Evolutionary conservation across 2,113 vertebrate genomes (phyloP).

Genomic region (Oryzias javanicus): DNA sequence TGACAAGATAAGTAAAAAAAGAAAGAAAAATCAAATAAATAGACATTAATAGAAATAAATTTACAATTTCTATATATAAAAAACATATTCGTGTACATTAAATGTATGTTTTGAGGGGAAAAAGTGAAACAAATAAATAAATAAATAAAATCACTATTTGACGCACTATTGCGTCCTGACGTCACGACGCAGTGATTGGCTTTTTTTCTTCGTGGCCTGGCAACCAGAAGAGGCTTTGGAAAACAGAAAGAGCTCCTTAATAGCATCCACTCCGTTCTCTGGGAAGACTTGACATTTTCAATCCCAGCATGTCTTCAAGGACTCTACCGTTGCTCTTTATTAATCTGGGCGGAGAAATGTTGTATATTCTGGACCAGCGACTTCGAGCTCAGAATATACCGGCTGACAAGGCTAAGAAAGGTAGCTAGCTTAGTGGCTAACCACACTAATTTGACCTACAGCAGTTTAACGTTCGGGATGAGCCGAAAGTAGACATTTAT

Average conservation of each 20-base stretch:
- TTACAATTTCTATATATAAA: too few relatives aligned
- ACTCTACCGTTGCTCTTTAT: constrained; percentile 92
- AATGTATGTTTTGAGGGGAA: too few relatives aligned
- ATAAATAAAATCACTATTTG: too few relatives aligned
- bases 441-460: constrained; percentile 19
- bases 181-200: constrained; percentile 73
- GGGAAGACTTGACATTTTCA: background rate
- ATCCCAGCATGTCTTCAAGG: constrained; percentile 80
- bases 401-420: constrained; percentile 92
- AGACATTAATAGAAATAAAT: too few relatives aligned
- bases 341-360: constrained; percentile 96
- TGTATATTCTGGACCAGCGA: constrained; percentile 94
- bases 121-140: too few relatives aligned
- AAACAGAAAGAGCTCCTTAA: constrained; percentile 41
- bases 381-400: constrained; percentile 94
- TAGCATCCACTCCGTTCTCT: background rate
- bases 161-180: background rate
- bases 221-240: constrained; percentile 68
- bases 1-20: too few relatives aligned
- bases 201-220: constrained; percentile 62
- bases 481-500: background rate
- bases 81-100: too few relatives aligned
- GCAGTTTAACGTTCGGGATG: background rate
- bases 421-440: constrained; percentile 69
- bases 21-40: too few relatives aligned